These are phyloP conservation scores for Zaprionus lachaisei DNA, from an alignment of 1,140 invertebrate genomes.

Conservation along the genomic window DNA sequence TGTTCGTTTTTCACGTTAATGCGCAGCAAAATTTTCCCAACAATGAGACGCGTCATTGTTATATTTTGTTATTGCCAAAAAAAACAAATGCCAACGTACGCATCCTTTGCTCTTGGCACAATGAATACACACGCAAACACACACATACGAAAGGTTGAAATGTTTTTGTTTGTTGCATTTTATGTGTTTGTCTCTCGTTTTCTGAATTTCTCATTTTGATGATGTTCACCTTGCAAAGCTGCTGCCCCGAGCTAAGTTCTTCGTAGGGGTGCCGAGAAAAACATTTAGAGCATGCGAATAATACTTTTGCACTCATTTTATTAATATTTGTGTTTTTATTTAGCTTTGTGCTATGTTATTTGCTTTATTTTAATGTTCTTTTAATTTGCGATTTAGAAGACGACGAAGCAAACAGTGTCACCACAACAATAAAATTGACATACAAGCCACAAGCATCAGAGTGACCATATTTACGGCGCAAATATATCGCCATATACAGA, in stretches of 20 bases:
- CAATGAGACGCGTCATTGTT: slow-evolving; percentile 55
- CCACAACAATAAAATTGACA: slow-evolving; percentile 21
- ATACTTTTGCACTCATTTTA: slow-evolving; percentile 85
- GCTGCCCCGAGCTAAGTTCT: slow-evolving; percentile 96
- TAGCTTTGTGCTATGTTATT: slow-evolving; percentile 32
- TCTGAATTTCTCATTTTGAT: slow-evolving; percentile 40
- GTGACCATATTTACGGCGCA: not conserved
- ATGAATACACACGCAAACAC: slow-evolving; percentile 37
- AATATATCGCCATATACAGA: slow-evolving; percentile 19
- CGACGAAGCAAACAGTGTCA: slow-evolving; percentile 55
- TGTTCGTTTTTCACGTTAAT: slow-evolving; percentile 61
- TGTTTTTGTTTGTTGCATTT: slow-evolving; percentile 62
- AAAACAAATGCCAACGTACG: slow-evolving; percentile 35
- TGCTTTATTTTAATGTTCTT: slow-evolving; percentile 42
- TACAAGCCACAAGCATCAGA: slow-evolving; percentile 10
- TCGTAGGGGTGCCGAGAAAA: slow-evolving; percentile 97
- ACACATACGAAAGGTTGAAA: slow-evolving; percentile 36
- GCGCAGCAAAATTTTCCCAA: slow-evolving; percentile 71
- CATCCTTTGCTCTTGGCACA: slow-evolving; percentile 32
- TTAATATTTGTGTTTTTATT: slow-evolving; percentile 53
- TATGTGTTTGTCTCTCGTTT: slow-evolving; percentile 26
- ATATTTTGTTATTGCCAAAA: slow-evolving; percentile 51
- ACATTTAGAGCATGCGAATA: slow-evolving; percentile 98
- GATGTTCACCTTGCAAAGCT: slow-evolving; percentile 95
- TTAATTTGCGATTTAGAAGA: slow-evolving; percentile 58